These are phyloP conservation scores for Teleogryllus oceanicus DNA, from an alignment of 2,888 invertebrate species.

Conservation along the genomic window DNA sequence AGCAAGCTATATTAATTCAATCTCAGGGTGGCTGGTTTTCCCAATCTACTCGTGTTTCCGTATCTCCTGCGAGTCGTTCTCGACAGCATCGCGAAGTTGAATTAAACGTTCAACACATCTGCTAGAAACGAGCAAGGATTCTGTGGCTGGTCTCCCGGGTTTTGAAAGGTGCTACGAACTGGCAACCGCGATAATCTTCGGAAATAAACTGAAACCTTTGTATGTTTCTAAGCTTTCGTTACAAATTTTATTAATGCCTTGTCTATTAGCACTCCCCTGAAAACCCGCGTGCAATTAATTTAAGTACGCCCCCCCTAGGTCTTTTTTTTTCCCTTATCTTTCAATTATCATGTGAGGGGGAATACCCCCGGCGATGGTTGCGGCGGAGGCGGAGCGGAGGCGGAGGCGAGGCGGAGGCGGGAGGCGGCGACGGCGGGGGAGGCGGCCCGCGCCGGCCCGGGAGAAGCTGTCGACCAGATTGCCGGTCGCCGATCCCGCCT, in stretches of 20 bases:
- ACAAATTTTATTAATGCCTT: background rate
- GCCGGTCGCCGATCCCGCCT: background rate
- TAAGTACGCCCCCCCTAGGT: background rate
- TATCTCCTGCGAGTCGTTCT: too few species aligned
- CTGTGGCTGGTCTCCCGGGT: too few species aligned
- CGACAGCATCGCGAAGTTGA: too few species aligned
- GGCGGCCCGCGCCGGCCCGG: background rate
- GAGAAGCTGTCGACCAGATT: background rate
- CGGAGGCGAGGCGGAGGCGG: background rate
- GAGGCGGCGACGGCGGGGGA: background rate
- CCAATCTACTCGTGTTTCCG: too few species aligned
- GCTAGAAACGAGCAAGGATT: too few species aligned
- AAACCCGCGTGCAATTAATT: background rate
- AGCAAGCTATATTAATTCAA: too few species aligned
- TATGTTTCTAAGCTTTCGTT: too few species aligned
- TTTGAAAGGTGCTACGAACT: too few species aligned
- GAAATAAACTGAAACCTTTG: too few species aligned
- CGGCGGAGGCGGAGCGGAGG: background rate
- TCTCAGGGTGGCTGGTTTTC: too few species aligned
- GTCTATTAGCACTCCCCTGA: background rate
- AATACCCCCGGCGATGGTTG: background rate
- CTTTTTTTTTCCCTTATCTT: constrained; percentile 4
- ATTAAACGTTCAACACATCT: too few species aligned
- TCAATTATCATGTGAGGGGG: constrained; percentile 9
- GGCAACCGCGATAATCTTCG: too few species aligned